Percentiles rank a stretch among this genome's conserved stretches.
These are phyloP conservation scores for Picus viridis DNA, from an alignment of 2,797 vertebrate species.

Conservation along the genomic window DNA sequence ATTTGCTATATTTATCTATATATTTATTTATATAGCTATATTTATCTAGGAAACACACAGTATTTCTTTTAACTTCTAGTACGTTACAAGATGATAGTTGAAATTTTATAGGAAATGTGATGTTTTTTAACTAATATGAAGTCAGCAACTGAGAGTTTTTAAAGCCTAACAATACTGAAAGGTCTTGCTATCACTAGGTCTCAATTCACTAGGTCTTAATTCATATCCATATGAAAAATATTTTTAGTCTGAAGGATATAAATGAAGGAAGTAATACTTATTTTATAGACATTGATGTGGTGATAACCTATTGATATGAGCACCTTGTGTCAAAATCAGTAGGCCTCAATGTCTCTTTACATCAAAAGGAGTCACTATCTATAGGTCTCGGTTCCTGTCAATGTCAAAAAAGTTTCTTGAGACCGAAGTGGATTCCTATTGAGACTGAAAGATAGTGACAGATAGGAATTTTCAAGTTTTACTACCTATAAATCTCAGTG, in stretches of 20 bases:
- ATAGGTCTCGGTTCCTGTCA: background rate
- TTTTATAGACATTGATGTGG: background rate
- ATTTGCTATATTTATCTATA: background rate
- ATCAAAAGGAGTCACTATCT: background rate
- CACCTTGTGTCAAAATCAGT: background rate
- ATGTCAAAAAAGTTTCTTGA: background rate
- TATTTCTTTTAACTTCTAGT: background rate
- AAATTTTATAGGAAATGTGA: background rate
- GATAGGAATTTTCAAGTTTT: background rate
- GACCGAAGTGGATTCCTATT: background rate
- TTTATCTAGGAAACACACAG: background rate
- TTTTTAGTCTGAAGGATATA: background rate
- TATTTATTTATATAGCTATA: too few relatives aligned
- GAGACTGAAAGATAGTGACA: background rate
- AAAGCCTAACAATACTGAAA: background rate
- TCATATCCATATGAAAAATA: rapidly evolving
- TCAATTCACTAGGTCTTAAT: background rate
- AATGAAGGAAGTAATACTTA: background rate
- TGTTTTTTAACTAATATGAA: background rate
- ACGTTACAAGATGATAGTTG: background rate
- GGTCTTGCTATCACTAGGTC: background rate
- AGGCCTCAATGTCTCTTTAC: background rate
- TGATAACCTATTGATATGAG: background rate
- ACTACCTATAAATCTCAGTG: background rate
- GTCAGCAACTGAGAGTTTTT: background rate